phyloP scores from a whole-genome alignment of 2,888 invertebrate species.

The Heliconius ethilla region DNA sequence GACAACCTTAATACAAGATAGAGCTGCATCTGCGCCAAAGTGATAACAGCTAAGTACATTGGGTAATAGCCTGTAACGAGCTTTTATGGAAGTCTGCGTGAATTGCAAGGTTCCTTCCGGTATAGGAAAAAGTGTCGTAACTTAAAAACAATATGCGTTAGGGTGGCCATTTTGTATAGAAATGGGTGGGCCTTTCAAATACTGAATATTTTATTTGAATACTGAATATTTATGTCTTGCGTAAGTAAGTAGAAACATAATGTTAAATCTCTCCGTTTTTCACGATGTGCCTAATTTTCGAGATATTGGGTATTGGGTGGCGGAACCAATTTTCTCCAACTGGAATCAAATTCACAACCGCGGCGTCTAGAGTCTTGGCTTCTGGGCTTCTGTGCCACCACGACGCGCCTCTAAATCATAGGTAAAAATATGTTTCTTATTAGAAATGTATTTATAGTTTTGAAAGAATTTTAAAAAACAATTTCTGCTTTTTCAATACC shows the following conservation, averaged over 20 bases:
- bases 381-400: too few species aligned
- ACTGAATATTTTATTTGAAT: neutral
- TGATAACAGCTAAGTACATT: slow-evolving; percentile 17
- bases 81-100: slow-evolving; percentile 13
- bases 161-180: neutral
- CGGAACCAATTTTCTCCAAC: too few species aligned
- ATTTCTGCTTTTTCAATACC: neutral
- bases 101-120: slow-evolving; percentile 52
- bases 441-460: neutral
- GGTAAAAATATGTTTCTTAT: too few species aligned
- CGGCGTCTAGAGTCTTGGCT: too few species aligned
- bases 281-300: neutral
- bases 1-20: slow-evolving; percentile 10
- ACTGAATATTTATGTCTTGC: neutral
- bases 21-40: slow-evolving; percentile 24
- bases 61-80: slow-evolving; percentile 11
- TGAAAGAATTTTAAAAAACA: too few species aligned
- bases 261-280: neutral
- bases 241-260: neutral
- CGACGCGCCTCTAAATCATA: too few species aligned
- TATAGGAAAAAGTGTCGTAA: slow-evolving; percentile 72
- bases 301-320: neutral
- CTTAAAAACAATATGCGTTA: slow-evolving; percentile 72
- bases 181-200: neutral
- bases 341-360: too few species aligned